A percentile compares a stretch with the other conserved stretches of the same genome.
Evolutionary conservation across 2,888 invertebrate genomes (phyloP).

Genomic region (Lycia hirtaria): DNA sequence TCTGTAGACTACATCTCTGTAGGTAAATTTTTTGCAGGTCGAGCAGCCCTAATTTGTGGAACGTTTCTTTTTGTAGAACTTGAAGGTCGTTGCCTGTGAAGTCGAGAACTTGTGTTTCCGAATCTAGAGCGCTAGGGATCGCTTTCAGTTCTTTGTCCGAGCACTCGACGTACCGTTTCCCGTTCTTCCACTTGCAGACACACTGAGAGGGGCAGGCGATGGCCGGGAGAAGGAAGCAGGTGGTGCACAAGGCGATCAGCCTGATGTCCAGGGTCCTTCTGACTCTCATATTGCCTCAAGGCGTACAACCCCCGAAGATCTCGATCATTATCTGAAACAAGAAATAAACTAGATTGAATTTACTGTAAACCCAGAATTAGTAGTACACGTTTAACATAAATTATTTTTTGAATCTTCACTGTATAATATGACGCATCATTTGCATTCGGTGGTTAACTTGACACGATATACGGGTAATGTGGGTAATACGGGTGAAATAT

Average conservation of each 20-base stretch:
- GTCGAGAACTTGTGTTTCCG: conserved; percentile 94
- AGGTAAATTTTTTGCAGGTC: conserved; percentile 95
- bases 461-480: too few species aligned
- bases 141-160: conserved; percentile 90
- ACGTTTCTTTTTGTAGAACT: conserved; percentile 91
- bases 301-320: conserved; percentile 57
- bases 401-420: too few species aligned
- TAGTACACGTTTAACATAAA: too few species aligned
- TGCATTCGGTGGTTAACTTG: too few species aligned
- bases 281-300: conserved; percentile 78
- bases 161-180: conserved; percentile 96
- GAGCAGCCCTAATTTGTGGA: conserved; percentile 91
- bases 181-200: conserved; percentile 96
- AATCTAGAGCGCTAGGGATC: conserved; percentile 92
- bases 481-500: too few species aligned
- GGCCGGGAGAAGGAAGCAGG: conserved; percentile 73
- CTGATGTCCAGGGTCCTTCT: conserved; percentile 69
- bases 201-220: conserved; percentile 91
- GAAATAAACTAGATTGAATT: conserved; percentile 37
- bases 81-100: conserved; percentile 93
- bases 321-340: conserved; percentile 80
- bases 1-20: conserved; percentile 90
- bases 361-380: too few species aligned
- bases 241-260: conserved; percentile 78
- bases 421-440: too few species aligned